phyloP scores from a whole-genome alignment of 2,888 invertebrate species.

The Melanargia galathea region DNA sequence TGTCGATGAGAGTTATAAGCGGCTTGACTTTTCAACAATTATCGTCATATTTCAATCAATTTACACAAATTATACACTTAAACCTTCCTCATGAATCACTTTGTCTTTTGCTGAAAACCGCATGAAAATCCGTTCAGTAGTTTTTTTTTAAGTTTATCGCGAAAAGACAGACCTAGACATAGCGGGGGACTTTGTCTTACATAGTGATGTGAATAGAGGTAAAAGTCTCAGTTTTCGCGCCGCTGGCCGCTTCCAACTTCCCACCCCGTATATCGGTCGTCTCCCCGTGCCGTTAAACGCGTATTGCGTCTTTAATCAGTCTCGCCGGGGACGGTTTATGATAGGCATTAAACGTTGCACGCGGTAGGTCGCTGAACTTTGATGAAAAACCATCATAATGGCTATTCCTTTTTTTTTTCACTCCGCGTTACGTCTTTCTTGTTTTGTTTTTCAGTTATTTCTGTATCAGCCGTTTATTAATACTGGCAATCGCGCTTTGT shows the following conservation, averaged over 20 bases:
- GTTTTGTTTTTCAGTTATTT: slow-evolving; percentile 18
- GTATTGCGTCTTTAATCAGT: slow-evolving; percentile 57
- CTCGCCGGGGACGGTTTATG: slow-evolving; percentile 64
- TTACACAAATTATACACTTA: too few relatives aligned
- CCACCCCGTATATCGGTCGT: slow-evolving; percentile 45
- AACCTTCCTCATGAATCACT: too few relatives aligned
- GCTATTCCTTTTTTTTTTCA: slow-evolving; percentile 29
- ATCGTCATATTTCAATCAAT: too few relatives aligned
- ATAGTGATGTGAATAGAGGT: not conserved
- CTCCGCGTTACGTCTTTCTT: slow-evolving; percentile 22
- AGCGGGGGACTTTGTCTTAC: too few relatives aligned
- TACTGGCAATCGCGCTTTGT: not conserved
- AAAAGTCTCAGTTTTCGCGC: slow-evolving; percentile 1
- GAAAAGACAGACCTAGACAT: too few relatives aligned
- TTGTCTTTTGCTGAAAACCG: too few relatives aligned
- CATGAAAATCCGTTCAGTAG: too few relatives aligned
- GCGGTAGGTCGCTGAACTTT: slow-evolving; percentile 62
- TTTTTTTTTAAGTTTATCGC: too few relatives aligned
- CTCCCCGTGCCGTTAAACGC: slow-evolving; percentile 52
- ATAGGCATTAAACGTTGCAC: slow-evolving; percentile 61
- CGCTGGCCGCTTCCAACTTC: slow-evolving; percentile 9
- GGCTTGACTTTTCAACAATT: too few relatives aligned
- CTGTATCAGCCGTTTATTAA: slow-evolving; percentile 16
- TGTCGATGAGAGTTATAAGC: too few relatives aligned
- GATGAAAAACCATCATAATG: slow-evolving; percentile 44